Percentiles rank a stretch among this genome's conserved stretches.
Evolutionary conservation across 2,797 vertebrate genomes (phyloP).

Genomic region (Enteromius treurensis): DNA sequence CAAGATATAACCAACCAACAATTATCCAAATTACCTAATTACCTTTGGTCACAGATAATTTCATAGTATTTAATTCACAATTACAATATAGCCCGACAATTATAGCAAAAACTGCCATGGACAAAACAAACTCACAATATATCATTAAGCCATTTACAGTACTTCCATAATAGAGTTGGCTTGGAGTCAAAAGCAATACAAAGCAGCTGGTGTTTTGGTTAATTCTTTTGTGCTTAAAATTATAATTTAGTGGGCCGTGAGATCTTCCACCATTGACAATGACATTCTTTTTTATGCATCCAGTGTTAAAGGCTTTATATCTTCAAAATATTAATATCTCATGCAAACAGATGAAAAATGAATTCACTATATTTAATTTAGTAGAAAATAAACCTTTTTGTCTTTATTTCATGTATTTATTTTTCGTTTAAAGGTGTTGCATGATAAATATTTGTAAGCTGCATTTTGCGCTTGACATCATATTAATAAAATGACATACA

Average conservation of each 20-base stretch:
- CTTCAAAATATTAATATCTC: slow-evolving; percentile 34
- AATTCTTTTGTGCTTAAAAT: slow-evolving; percentile 48
- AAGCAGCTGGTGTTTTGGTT: slow-evolving; percentile 17
- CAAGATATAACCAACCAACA: neutral
- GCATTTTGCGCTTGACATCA: neutral
- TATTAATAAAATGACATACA: neutral
- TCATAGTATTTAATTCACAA: slow-evolving; percentile 47
- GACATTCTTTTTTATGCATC: slow-evolving; percentile 44
- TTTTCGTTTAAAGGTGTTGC: neutral
- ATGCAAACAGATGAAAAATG: slow-evolving; percentile 34
- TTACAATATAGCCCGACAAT: slow-evolving; percentile 33
- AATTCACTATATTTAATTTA: slow-evolving; percentile 33
- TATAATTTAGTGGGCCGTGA: slow-evolving; percentile 42
- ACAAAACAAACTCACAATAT: slow-evolving; percentile 53
- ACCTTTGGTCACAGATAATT: slow-evolving; percentile 50
- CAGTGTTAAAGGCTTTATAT: slow-evolving; percentile 34
- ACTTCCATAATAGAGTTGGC: slow-evolving; percentile 42
- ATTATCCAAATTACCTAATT: neutral
- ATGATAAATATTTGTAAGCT: neutral
- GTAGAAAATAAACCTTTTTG: slow-evolving; percentile 10
- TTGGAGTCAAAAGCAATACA: slow-evolving; percentile 16
- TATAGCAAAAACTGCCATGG: slow-evolving; percentile 47
- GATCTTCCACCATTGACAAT: slow-evolving; percentile 33
- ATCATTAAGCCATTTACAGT: slow-evolving; percentile 31
- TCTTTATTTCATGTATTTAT: neutral